Percentiles rank a stretch among this genome's conserved stretches.
phyloP scores from a whole-genome alignment of 30 jellyfish, hydroid and myxozoan species.

The Cassiopea xamachana region DNA sequence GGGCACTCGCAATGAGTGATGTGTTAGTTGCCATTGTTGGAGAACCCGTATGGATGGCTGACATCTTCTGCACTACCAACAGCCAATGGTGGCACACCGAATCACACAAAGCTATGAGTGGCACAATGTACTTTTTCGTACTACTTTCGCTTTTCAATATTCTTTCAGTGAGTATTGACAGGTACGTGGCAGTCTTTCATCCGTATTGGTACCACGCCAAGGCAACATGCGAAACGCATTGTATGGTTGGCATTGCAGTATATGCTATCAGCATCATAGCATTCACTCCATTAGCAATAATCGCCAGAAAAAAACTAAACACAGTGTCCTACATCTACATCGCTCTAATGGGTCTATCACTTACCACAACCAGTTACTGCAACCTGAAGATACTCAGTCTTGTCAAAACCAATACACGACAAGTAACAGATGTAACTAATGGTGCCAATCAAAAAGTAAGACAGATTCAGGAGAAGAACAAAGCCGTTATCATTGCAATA shows the following conservation, averaged over 20 bases:
- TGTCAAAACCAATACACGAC: background rate
- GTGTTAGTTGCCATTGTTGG: background rate
- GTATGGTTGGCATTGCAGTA: background rate
- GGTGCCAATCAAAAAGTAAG: background rate
- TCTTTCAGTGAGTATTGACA: background rate
- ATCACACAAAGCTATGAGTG: background rate
- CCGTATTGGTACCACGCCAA: conserved; percentile 3
- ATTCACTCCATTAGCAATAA: background rate
- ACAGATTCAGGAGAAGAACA: background rate
- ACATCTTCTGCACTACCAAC: background rate
- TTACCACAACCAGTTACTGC: background rate
- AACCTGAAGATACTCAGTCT: background rate
- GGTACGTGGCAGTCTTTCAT: background rate
- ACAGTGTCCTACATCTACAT: background rate
- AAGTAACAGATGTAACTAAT: background rate
- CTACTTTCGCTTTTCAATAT: background rate
- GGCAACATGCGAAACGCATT: background rate
- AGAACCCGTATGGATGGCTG: background rate
- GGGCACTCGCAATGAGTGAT: background rate
- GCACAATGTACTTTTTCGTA: background rate
- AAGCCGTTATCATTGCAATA: background rate
- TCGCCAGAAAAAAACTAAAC: background rate
- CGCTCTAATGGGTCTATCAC: background rate
- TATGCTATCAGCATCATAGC: background rate
- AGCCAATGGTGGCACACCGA: background rate